Percentiles rank a stretch among this genome's conserved stretches.
These are phyloP conservation scores for Stercorarius parasiticus DNA, from an alignment of 2,113 vertebrate genomes.

Conservation along the genomic window DNA sequence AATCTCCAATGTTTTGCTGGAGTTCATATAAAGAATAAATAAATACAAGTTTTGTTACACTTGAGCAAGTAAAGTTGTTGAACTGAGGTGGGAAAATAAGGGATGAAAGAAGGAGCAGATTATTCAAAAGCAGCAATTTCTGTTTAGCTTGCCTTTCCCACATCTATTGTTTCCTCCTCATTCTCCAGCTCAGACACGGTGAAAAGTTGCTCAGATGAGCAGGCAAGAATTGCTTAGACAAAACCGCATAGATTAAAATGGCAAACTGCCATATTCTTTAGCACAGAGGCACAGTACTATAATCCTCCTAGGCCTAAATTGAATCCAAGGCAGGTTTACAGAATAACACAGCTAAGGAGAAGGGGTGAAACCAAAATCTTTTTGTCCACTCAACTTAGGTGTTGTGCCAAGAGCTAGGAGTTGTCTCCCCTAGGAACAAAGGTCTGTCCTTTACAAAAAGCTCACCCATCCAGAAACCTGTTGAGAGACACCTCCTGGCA, in stretches of 20 bases:
- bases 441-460: neutral
- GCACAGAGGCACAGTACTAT: neutral
- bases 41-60: neutral
- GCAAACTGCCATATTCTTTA: constrained; percentile 12
- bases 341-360: neutral
- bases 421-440: neutral
- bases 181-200: neutral
- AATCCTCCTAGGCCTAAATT: neutral
- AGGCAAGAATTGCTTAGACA: neutral
- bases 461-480: neutral
- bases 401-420: neutral
- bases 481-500: neutral
- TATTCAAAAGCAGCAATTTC: neutral
- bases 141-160: neutral
- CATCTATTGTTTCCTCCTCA: neutral
- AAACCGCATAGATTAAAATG: neutral
- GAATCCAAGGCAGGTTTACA: neutral
- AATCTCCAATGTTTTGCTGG: neutral
- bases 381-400: neutral
- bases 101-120: neutral
- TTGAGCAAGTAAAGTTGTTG: neutral
- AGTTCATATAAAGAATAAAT: neutral
- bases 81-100: neutral
- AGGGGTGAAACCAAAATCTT: neutral
- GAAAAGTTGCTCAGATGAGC: neutral